These are phyloP conservation scores for Chlorospingus semifuscus DNA, from an alignment of 2,797 vertebrate genomes.

Conservation along the genomic window DNA sequence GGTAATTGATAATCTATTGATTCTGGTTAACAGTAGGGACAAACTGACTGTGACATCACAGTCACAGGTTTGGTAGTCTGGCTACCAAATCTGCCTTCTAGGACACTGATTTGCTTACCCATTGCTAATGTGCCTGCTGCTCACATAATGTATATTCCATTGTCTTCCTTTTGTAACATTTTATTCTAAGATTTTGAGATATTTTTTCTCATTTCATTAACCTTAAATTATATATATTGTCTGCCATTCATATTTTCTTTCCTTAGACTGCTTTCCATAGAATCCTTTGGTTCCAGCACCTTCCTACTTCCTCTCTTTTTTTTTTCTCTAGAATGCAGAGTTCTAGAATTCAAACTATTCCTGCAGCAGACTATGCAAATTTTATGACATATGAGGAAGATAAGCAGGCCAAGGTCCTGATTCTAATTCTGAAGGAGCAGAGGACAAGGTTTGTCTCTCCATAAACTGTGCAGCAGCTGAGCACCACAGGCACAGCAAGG, in stretches of 20 bases:
- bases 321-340: not conserved
- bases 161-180: not conserved
- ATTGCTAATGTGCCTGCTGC: not conserved
- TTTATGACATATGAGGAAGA: not conserved
- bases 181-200: not conserved
- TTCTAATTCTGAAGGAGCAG: not conserved
- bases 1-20: not conserved
- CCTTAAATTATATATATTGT: not conserved
- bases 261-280: not conserved
- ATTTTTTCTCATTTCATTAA: not conserved
- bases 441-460: not conserved
- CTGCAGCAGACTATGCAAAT: not conserved
- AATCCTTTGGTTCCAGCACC: not conserved
- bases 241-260: not conserved
- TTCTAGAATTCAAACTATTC: not conserved
- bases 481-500: not conserved
- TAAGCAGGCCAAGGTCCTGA: not conserved
- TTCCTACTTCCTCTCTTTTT: not conserved
- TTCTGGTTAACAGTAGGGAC: not conserved
- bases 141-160: not conserved
- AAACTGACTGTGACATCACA: not conserved
- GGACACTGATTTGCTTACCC: not conserved
- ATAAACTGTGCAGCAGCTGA: constrained; percentile 3
- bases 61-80: not conserved
- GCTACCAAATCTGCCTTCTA: not conserved